Evolutionary conservation across 2,113 vertebrate genomes (phyloP), one percentile per base, ranked within the genome.

Genomic region (Trogon surrucura): DNA sequence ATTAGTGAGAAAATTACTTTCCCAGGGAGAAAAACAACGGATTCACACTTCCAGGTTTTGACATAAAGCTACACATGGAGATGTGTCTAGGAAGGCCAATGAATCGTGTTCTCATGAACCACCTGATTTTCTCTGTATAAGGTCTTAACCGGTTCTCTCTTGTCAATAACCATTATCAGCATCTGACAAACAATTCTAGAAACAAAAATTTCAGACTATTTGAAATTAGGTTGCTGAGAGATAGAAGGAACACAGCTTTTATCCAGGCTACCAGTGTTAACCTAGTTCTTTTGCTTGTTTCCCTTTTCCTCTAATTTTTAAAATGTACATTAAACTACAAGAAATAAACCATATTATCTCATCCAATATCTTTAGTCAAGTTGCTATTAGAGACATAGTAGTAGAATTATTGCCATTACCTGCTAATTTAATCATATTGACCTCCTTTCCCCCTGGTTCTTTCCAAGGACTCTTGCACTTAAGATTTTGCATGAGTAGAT

Each of bases 351-450:
- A 34, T 73, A 66, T 80, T 58, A 88, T 54, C 50, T 60, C 25
- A 60, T 48, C 20, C 26, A 74, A 57, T 83, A 88, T 47, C 29
- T 32, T 91, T 44, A 54, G 36, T 66, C 60, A 64, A 82, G 20
- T 80, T 26, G 6, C n/a, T 93, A 16, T 91, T 83, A 93, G 38
- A 74, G 78, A 84, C 18, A 70, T 10, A 80, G 38, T 38, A 75
- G 32, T 30, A 80, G 32, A 85, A 89, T 91, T 94, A 70, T 66
- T 47, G 88, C 32, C 30, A 69, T 87, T 89, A 67, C 64, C 79
- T 89, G 21, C 44, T 88, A 86, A 86, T 90, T 93, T 92, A 91
- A 78, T 74, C 19, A 44, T 75, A 80, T 18, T 95, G 79, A 85
- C 78, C 67, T 83, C 62, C 54, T 91, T 91, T 62, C 9, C 9